Percentiles rank a stretch among this genome's conserved stretches.
Conservation (phyloP, 2,888 invertebrate genomes). For the Eulithis prunata region DNA sequence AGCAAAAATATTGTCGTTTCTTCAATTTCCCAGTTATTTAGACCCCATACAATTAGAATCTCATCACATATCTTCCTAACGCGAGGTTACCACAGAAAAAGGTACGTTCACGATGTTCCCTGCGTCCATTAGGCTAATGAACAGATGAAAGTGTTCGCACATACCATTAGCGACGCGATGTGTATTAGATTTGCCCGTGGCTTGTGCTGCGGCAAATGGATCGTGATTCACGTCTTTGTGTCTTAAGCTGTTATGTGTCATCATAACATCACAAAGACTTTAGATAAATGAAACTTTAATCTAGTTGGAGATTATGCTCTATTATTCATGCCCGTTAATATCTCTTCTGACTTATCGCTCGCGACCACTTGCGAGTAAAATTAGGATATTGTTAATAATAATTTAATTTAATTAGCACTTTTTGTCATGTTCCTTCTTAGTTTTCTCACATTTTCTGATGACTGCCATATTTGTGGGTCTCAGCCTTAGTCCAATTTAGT, state of each 20-base stretch:
- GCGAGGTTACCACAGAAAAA: conserved; percentile 32
- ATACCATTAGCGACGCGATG: conserved; percentile 40
- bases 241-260: conserved; percentile 15
- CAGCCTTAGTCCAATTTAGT: too few species aligned
- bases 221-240: conserved; percentile 29
- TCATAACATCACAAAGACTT: conserved; percentile 9
- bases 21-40: not conserved
- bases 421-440: too few species aligned
- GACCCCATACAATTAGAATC: conserved; percentile 10
- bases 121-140: conserved; percentile 45
- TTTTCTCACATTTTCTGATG: too few species aligned
- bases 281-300: not conserved
- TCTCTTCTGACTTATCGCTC: not conserved
- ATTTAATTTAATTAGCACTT: too few species aligned
- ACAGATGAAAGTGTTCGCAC: conserved; percentile 42
- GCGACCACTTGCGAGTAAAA: too few species aligned
- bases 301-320: not conserved
- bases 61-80: conserved; percentile 12
- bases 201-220: conserved; percentile 34
- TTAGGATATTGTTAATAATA: too few species aligned
- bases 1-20: not conserved
- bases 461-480: too few species aligned
- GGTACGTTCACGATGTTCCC: conserved; percentile 38
- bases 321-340: not conserved
- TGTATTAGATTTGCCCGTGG: conserved; percentile 38